phyloP scores from a whole-genome alignment of 1,140 invertebrate genomes.

The Hestina assimilis region DNA sequence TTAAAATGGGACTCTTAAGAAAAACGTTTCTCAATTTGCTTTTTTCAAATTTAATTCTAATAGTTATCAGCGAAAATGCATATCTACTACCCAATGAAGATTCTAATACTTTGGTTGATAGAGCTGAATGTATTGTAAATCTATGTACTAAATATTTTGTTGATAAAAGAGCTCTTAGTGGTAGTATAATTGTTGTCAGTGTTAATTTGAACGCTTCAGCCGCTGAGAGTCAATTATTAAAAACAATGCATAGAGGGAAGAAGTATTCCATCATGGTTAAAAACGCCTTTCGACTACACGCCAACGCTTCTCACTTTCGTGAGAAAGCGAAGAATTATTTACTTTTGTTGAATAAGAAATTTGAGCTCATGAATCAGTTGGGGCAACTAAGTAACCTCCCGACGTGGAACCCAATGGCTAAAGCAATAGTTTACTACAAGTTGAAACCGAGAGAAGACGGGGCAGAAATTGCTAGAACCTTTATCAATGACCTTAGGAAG shows the following conservation, averaged over 20 bases:
- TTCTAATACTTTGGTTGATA: slow-evolving; percentile 53
- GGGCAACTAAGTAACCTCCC: slow-evolving; percentile 32
- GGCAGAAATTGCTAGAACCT: slow-evolving; percentile 49
- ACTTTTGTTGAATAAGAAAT: slow-evolving; percentile 73
- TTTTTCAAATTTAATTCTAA: slow-evolving; percentile 14
- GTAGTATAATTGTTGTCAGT: slow-evolving; percentile 73
- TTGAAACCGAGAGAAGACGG: slow-evolving; percentile 43
- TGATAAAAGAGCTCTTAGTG: slow-evolving; percentile 72
- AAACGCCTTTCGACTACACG: slow-evolving; percentile 66
- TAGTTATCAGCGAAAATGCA: slow-evolving; percentile 30
- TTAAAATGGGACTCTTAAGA: too few relatives aligned
- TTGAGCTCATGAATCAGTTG: slow-evolving; percentile 65
- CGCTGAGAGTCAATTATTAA: slow-evolving; percentile 60
- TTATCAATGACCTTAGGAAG: slow-evolving; percentile 64
- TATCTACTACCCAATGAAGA: slow-evolving; percentile 50
- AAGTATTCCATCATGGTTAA: slow-evolving; percentile 77
- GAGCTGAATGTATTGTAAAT: slow-evolving; percentile 72
- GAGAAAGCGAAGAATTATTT: slow-evolving; percentile 78
- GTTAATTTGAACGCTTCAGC: slow-evolving; percentile 67
- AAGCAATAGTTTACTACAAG: slow-evolving; percentile 69
- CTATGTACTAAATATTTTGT: slow-evolving; percentile 76
- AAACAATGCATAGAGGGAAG: slow-evolving; percentile 66
- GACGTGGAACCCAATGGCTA: slow-evolving; percentile 76
- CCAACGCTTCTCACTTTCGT: slow-evolving; percentile 75
- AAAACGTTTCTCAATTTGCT: too few relatives aligned